Evolutionary conservation across 2,888 invertebrate species (phyloP).

Genomic region (Isoperla grammatica): DNA sequence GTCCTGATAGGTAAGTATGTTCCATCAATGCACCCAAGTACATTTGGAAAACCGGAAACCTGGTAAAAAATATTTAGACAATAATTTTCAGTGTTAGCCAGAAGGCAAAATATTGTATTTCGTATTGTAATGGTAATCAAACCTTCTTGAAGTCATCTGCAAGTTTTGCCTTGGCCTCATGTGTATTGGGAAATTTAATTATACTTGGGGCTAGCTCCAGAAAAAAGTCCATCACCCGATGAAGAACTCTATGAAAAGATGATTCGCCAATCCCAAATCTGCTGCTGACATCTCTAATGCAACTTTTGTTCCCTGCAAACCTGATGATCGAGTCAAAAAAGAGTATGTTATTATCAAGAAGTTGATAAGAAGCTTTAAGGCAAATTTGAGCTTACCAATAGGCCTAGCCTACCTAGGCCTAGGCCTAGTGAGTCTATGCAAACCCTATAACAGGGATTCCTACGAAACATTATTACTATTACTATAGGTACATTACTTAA

Average conservation of each 20-base stretch:
- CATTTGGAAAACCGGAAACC: background rate
- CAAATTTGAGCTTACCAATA: too few species aligned
- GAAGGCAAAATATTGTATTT: too few species aligned
- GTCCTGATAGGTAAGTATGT: conserved; percentile 32
- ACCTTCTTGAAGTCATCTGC: background rate
- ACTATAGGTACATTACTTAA: too few species aligned
- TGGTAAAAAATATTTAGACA: background rate
- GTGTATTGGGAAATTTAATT: conserved; percentile 1
- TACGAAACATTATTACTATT: too few species aligned
- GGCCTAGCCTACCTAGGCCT: too few species aligned
- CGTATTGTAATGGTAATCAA: background rate
- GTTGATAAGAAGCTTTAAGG: too few species aligned
- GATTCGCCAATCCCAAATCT: background rate
- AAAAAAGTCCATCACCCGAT: conserved; percentile 6
- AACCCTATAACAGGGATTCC: too few species aligned
- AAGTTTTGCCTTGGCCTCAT: background rate
- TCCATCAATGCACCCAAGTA: conserved; percentile 26
- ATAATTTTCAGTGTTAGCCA: background rate
- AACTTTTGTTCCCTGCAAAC: too few species aligned
- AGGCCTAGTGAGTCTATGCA: too few species aligned
- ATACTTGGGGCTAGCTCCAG: conserved; percentile 8
- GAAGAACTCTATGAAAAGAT: background rate
- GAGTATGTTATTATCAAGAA: too few species aligned
- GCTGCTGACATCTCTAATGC: too few species aligned
- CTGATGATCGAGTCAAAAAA: too few species aligned